Conservation (phyloP, 2,888 invertebrate genomes). For the Mythimna lalbum region DNA sequence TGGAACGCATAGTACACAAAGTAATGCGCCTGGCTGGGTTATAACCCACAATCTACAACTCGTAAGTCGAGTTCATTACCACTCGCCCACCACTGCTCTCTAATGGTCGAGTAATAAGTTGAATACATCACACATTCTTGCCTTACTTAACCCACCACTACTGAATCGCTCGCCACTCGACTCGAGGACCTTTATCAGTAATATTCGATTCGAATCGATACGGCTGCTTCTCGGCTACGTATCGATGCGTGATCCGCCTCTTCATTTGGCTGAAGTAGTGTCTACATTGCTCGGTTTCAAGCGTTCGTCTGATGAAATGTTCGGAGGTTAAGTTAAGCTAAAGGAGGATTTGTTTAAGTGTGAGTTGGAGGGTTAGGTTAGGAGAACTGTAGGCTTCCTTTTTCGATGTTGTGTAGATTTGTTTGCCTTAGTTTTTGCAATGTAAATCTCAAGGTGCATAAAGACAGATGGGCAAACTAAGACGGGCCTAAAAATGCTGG, state of each 20-base stretch:
- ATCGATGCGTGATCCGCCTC: constrained; percentile 70
- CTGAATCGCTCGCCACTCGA: constrained; percentile 52
- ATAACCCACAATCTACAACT: no score
- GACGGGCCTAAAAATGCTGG: no score
- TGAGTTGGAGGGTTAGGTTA: neutral
- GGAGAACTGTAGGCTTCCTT: neutral
- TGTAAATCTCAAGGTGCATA: no score
- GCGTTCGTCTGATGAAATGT: constrained; percentile 39
- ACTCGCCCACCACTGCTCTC: no score
- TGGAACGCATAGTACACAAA: no score
- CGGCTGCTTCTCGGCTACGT: constrained; percentile 63
- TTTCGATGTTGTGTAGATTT: no score
- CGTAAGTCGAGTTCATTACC: no score
- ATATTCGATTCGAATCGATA: constrained; percentile 71
- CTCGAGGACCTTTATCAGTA: constrained; percentile 68
- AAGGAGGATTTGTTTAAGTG: neutral
- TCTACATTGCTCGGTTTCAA: constrained; percentile 52
- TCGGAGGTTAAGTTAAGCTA: constrained; percentile 6
- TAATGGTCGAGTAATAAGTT: neutral
- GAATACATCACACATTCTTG: neutral
- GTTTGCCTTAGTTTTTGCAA: no score
- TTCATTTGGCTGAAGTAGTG: constrained; percentile 65
- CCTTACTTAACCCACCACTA: neutral
- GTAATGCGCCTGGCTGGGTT: no score
- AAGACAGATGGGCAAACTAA: no score